phyloP scores from a whole-genome alignment of 2,797 vertebrate genomes.

The Steatocranus sp. region DNA sequence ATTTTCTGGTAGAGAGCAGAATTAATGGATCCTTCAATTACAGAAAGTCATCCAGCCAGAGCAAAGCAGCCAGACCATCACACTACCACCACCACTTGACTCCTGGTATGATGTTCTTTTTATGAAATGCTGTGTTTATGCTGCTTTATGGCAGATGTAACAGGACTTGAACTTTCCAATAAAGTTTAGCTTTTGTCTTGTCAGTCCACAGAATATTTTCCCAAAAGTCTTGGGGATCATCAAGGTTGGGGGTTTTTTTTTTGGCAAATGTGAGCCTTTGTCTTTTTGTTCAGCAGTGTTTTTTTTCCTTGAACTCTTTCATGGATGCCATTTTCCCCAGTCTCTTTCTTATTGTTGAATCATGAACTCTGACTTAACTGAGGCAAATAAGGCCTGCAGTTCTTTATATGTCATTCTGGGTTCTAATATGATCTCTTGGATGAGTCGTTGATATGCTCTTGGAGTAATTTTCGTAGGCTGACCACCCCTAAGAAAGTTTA shows the following conservation, averaged over 20 bases:
- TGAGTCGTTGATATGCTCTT: not conserved
- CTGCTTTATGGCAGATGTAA: not conserved
- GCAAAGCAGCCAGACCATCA: not conserved
- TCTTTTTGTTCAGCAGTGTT: not conserved
- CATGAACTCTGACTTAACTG: not conserved
- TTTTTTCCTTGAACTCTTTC: not conserved
- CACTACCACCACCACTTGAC: not conserved
- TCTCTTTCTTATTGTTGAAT: not conserved
- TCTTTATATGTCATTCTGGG: not conserved
- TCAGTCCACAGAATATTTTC: not conserved
- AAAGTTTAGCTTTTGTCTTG: not conserved
- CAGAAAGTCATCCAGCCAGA: not conserved
- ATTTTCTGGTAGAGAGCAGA: not conserved
- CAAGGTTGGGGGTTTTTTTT: not conserved
- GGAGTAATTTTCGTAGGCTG: not conserved
- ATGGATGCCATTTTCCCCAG: not conserved
- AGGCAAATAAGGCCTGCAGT: not conserved
- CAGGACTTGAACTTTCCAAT: not conserved
- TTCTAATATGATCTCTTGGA: not conserved
- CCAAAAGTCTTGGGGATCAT: not conserved
- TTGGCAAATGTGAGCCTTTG: not conserved
- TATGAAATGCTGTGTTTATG: not conserved
- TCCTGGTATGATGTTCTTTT: not conserved
- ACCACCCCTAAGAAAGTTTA: not conserved
- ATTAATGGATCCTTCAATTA: not conserved